Conservation (phyloP, 2,888 invertebrate species). For the Xanthia togata region DNA sequence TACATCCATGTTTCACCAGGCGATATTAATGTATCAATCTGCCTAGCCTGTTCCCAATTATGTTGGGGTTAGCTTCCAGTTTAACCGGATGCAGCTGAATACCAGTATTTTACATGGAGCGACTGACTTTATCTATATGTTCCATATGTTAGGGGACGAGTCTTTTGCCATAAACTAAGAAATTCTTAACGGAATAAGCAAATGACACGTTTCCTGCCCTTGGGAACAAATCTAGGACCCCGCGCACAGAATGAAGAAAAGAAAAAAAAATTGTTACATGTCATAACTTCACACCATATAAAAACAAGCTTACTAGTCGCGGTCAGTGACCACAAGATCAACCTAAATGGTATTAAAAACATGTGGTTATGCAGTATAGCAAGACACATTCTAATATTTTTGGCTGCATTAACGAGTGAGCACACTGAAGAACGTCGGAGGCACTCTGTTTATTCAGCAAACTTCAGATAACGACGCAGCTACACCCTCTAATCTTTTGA, state of each 20-base stretch:
- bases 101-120: not conserved
- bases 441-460: not conserved
- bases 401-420: not conserved
- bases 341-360: no score
- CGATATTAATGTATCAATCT: not conserved
- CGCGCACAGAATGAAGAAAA: no score
- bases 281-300: no score
- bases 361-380: not conserved
- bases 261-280: no score
- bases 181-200: not conserved
- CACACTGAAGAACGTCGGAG: not conserved
- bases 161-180: not conserved
- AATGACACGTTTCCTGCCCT: not conserved
- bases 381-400: slow-evolving; percentile 15
- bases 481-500: not conserved
- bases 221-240: not conserved
- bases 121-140: not conserved
- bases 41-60: not conserved
- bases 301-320: no score
- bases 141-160: not conserved
- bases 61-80: not conserved
- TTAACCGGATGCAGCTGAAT: not conserved
- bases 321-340: no score
- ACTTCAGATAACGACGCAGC: not conserved
- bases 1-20: not conserved